phyloP scores from a whole-genome alignment of 1,140 invertebrate species.

The Anoplophora glabripennis region DNA sequence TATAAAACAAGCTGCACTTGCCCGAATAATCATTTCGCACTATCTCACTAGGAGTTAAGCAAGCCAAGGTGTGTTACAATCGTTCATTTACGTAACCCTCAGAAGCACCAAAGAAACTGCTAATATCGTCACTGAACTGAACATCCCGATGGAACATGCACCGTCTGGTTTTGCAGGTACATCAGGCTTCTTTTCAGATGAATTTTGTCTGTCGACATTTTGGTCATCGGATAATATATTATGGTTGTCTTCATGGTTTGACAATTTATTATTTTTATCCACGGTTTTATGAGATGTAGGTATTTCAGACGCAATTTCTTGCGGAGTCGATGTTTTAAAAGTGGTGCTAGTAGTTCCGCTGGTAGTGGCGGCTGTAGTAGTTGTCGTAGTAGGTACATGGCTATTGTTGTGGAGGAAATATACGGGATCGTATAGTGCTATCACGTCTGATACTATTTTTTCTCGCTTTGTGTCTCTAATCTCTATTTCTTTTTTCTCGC shows the following conservation, averaged over 20 bases:
- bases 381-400: slow-evolving; percentile 71
- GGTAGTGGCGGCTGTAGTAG: slow-evolving; percentile 69
- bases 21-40: too few species aligned
- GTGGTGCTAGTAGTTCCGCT: slow-evolving; percentile 62
- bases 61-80: too few species aligned
- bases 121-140: slow-evolving; percentile 5
- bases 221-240: slow-evolving; percentile 37
- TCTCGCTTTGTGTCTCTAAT: slow-evolving; percentile 62
- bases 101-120: background rate
- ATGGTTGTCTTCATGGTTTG: slow-evolving; percentile 30
- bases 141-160: background rate
- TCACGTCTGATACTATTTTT: slow-evolving; percentile 63
- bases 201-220: slow-evolving; percentile 21
- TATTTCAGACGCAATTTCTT: slow-evolving; percentile 43
- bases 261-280: slow-evolving; percentile 6
- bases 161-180: slow-evolving; percentile 8
- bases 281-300: slow-evolving; percentile 26
- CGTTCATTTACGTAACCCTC: slow-evolving; percentile 6
- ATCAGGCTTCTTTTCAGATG: slow-evolving; percentile 36
- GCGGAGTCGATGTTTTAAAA: slow-evolving; percentile 58
- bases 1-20: too few species aligned
- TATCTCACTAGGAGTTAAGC: too few species aligned
- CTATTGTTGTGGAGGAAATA: slow-evolving; percentile 73
- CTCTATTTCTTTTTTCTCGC: slow-evolving; percentile 48
- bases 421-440: slow-evolving; percentile 64